Conservation (phyloP, 2,888 invertebrate species). For the Epistrophella euchroma region DNA sequence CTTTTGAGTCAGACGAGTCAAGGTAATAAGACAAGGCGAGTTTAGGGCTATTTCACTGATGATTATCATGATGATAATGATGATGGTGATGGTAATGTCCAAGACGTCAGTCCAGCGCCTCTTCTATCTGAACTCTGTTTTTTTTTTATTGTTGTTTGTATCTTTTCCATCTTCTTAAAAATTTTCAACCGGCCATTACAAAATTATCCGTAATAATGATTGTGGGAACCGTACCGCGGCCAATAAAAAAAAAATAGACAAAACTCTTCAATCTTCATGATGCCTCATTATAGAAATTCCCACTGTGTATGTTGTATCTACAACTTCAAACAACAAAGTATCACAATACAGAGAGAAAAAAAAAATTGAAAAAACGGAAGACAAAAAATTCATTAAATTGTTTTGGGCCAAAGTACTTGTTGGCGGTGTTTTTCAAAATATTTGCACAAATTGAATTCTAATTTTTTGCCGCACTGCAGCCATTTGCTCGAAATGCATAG, state of each 20-base stretch:
- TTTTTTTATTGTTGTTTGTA: conserved; percentile 7
- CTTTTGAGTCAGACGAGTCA: conserved; percentile 43
- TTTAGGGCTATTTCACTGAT: conserved; percentile 47
- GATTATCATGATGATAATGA: conserved; percentile 41
- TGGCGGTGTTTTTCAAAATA: conserved; percentile 75
- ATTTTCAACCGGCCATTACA: conserved; percentile 66
- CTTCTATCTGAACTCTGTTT: conserved; percentile 46
- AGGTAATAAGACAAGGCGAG: background rate
- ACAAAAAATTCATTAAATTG: conserved; percentile 42
- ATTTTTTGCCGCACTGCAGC: conserved; percentile 58
- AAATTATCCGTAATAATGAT: conserved; percentile 75
- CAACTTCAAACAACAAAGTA: conserved; percentile 43
- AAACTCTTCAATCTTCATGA: conserved; percentile 39
- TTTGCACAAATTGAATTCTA: conserved; percentile 76
- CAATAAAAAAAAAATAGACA: conserved; percentile 38
- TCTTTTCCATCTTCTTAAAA: conserved; percentile 41
- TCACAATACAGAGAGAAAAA: background rate
- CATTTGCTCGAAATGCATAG: background rate
- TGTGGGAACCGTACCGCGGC: conserved; percentile 72
- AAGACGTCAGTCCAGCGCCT: conserved; percentile 23
- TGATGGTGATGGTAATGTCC: conserved; percentile 24
- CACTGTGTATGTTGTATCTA: conserved; percentile 22
- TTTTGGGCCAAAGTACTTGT: conserved; percentile 55
- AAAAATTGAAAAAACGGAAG: background rate
- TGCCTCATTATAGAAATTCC: conserved; percentile 54